These are phyloP conservation scores for Cybosia mesomella DNA, from an alignment of 2,888 invertebrate genomes.

Conservation along the genomic window DNA sequence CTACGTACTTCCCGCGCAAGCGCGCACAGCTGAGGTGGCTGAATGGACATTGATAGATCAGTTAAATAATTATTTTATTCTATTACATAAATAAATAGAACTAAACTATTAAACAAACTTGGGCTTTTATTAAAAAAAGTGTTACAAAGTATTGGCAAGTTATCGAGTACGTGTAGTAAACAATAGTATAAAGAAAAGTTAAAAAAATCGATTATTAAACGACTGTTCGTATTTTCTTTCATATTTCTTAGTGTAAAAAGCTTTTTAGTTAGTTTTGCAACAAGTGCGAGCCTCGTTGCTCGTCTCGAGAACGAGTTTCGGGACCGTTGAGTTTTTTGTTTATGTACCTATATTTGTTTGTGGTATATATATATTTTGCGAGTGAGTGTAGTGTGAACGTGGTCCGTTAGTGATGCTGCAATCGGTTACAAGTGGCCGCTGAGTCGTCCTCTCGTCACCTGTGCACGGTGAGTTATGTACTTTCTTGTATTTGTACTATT, in stretches of 20 bases:
- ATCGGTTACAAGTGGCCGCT: constrained; percentile 60
- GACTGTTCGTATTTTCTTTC: constrained; percentile 69
- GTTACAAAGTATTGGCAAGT: constrained; percentile 59
- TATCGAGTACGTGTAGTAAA: constrained; percentile 48
- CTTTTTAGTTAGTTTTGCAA: constrained; percentile 77
- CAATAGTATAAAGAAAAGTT: constrained; percentile 57
- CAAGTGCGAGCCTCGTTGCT: constrained; percentile 71
- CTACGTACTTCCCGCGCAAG: constrained; percentile 54
- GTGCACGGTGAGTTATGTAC: constrained; percentile 64
- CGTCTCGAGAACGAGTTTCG: constrained; percentile 76
- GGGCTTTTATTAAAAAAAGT: constrained; percentile 66
- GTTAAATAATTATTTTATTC: constrained; percentile 60
- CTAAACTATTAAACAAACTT: constrained; percentile 63
- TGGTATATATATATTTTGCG: constrained; percentile 69
- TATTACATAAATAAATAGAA: constrained; percentile 58
- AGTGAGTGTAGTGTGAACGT: constrained; percentile 65
- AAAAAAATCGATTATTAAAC: constrained; percentile 79
- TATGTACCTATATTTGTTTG: constrained; percentile 73
- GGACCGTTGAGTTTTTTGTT: constrained; percentile 80
- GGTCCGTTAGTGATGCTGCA: constrained; percentile 73
- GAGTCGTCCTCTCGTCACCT: constrained; percentile 62
- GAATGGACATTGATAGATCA: constrained; percentile 73
- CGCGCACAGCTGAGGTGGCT: constrained; percentile 66
- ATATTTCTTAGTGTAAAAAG: constrained; percentile 68
- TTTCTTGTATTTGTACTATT: constrained; percentile 39